phyloP scores from a whole-genome alignment of 2,113 vertebrate species.

The Ranitomeya imitator region DNA sequence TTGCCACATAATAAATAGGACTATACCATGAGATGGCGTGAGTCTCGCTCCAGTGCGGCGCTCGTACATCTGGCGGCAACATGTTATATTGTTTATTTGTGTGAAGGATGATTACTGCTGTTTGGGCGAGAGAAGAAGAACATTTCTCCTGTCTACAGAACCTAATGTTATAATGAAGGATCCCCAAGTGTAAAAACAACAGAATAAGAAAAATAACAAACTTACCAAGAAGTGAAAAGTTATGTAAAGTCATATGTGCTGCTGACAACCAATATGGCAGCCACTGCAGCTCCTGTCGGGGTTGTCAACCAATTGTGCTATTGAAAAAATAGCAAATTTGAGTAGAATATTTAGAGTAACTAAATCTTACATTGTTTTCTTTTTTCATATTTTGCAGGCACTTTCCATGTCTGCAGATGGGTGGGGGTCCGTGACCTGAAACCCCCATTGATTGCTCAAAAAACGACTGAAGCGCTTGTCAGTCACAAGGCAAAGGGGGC shows the following conservation, averaged over 20 bases:
- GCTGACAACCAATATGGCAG: neutral
- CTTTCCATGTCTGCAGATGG: too few relatives aligned
- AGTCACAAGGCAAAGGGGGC: too few relatives aligned
- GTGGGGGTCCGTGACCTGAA: too few relatives aligned
- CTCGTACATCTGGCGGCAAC: slow-evolving; percentile 21
- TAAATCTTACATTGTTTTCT: too few relatives aligned
- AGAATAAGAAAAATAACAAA: neutral
- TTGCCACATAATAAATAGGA: neutral
- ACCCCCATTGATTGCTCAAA: too few relatives aligned
- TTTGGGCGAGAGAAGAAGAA: neutral
- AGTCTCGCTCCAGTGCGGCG: neutral
- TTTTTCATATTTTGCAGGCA: too few relatives aligned
- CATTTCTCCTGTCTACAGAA: too few relatives aligned
- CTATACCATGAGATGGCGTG: neutral
- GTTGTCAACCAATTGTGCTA: too few relatives aligned
- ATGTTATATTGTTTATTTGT: slow-evolving; percentile 27
- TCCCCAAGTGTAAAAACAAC: neutral
- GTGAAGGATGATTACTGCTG: neutral
- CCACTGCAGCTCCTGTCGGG: neutral
- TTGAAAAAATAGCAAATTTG: too few relatives aligned
- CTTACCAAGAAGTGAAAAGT: too few relatives aligned
- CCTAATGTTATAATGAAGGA: neutral
- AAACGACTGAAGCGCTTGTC: too few relatives aligned
- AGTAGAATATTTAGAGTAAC: too few relatives aligned
- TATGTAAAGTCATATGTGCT: neutral